Evolutionary conservation across 1,140 invertebrate genomes (phyloP).

Genomic region (Microplitis mediator): DNA sequence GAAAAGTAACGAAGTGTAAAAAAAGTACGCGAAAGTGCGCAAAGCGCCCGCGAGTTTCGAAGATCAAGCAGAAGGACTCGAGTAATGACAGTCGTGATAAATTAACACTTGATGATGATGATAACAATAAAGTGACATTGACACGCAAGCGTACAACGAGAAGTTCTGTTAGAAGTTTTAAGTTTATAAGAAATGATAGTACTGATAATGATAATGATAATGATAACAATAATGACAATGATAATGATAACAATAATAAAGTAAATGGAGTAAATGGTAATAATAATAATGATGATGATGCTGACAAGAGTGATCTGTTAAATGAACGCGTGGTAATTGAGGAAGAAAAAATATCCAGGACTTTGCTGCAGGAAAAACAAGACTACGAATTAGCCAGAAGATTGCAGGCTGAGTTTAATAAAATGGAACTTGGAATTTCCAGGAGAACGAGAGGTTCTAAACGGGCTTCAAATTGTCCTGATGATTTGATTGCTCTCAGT

Average conservation of each 20-base stretch:
- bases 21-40: background rate
- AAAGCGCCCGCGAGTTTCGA: background rate
- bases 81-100: too few relatives aligned
- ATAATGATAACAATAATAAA: constrained; percentile 19
- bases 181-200: background rate
- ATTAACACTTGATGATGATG: too few relatives aligned
- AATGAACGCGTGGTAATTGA: constrained; percentile 42
- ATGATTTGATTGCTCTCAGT: constrained; percentile 1
- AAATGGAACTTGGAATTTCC: constrained; percentile 48
- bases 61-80: too few relatives aligned
- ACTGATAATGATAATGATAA: constrained; percentile 10
- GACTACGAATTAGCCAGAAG: constrained; percentile 53
- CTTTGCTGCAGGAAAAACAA: constrained; percentile 52
- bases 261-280: too few relatives aligned
- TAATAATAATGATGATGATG: too few relatives aligned
- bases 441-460: constrained; percentile 50
- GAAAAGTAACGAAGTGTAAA: background rate
- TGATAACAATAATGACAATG: constrained; percentile 14
- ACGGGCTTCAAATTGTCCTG: background rate
- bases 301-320: background rate
- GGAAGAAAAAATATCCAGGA: constrained; percentile 49
- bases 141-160: constrained; percentile 6
- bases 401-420: constrained; percentile 53
- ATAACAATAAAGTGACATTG: too few relatives aligned
- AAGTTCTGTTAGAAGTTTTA: constrained; percentile 12